phyloP scores from a whole-genome alignment of 64 coral and sea anemone species.

The Actinia equina region DNA sequence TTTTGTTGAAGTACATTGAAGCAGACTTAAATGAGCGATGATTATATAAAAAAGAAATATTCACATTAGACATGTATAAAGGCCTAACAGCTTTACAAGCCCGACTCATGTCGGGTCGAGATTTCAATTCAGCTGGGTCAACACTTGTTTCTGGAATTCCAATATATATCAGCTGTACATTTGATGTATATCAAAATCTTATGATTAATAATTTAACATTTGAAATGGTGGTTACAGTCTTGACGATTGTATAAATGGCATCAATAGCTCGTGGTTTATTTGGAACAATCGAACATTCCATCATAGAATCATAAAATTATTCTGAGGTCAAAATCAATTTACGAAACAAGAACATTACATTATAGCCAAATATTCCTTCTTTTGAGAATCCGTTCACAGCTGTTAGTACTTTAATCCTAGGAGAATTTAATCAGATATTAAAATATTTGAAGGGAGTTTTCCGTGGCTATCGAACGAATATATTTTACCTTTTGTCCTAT shows the following conservation, averaged over 20 bases:
- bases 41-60: background rate
- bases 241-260: background rate
- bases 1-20: background rate
- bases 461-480: background rate
- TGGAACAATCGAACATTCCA: background rate
- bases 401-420: background rate
- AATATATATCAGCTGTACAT: background rate
- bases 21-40: background rate
- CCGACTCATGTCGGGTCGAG: background rate
- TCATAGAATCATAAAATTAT: background rate
- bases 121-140: constrained; percentile 3
- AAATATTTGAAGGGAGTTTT: constrained; percentile 10
- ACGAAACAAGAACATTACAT: background rate
- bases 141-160: constrained; percentile 13
- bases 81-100: background rate
- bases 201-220: constrained; percentile 1
- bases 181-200: background rate
- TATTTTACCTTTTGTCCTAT: constrained; percentile 53
- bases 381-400: background rate
- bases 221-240: background rate
- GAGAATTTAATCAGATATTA: background rate
- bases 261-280: background rate
- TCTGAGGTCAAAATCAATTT: background rate
- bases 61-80: background rate
- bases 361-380: background rate